Evolutionary conservation across 1,140 invertebrate species (phyloP), one percentile per base, ranked within the genome.

Genomic region (Euura lappo): DNA sequence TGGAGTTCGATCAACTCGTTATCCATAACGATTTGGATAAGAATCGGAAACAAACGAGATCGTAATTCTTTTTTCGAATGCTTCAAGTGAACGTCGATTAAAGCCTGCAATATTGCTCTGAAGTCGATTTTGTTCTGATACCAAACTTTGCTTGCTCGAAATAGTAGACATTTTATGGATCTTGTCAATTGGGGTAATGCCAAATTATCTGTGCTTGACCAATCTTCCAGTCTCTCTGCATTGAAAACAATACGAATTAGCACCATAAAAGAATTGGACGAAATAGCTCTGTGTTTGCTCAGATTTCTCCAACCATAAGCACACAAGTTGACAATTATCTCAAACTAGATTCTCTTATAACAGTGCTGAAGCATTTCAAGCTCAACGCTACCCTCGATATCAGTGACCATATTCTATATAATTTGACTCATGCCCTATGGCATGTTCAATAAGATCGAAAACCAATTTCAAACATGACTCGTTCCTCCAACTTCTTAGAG

Each of bases 21-120:
- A 51, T 86, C 76, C 71, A 88, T 80, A 5, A 89, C 82, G 68
- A 90, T 87, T 13, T 86, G 82, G 72, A 84, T 86, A 44, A 90
- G 79, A 3, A 89, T 73, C 42, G 69, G 44, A 72, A 84, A 86
- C 51, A 87, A 75, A 8, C 81, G 76, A 3, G 69, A 73, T 46
- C 85, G 79, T 5, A 85, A 72, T 51, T 87, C 81, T 65, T 75
- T 75, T 51, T 79, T 81, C 4, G 78, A 45, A 45, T 79, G 71
- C n/a, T 75, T 71, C 6, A 75, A 79, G 74, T 81, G 81, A 7
- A 73, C 69, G 47, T 81, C 46, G 60, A 84, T 76, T 65, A 80
- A 71, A 45, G 46, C 71, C 72, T 77, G 68, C 3, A 86, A 74
- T 70, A 80, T 79, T 60, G 78, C 71, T 42, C 66, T 71, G 4